These are phyloP conservation scores for Holothuria glaberrima DNA, from an alignment of 35 echinoderm and acorn worm species.

Conservation along the genomic window DNA sequence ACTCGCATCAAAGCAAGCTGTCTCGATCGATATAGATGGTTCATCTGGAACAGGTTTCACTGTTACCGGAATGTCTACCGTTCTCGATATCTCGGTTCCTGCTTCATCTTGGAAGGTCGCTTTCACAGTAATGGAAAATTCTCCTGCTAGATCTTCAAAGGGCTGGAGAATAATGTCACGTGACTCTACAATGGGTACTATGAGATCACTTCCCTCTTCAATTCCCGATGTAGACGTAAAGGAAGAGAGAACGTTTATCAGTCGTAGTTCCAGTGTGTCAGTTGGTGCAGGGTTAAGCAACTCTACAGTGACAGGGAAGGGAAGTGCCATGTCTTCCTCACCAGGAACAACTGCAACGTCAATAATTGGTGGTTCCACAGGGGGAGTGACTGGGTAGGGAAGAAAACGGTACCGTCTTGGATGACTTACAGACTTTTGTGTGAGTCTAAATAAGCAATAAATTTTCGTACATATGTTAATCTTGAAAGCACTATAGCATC, in stretches of 20 bases:
- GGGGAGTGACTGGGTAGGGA: conserved; percentile 5
- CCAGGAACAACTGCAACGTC: neutral
- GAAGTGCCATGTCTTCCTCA: neutral
- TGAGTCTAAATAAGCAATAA: too few relatives aligned
- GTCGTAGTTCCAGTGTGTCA: neutral
- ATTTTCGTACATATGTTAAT: too few relatives aligned
- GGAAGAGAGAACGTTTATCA: neutral
- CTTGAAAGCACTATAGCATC: too few relatives aligned
- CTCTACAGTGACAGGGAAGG: neutral
- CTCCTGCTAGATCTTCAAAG: neutral
- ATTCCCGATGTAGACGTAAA: neutral
- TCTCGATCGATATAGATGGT: neutral
- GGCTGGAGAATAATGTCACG: neutral
- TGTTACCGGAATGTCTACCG: neutral
- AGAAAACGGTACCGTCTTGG: too few relatives aligned
- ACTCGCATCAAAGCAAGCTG: neutral
- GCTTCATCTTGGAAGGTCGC: conserved; percentile 6
- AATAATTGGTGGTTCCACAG: conserved; percentile 8
- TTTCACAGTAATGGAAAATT: neutral
- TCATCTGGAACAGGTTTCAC: neutral
- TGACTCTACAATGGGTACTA: neutral
- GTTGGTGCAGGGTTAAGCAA: conserved; percentile 4
- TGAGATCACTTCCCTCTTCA: neutral
- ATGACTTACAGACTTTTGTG: too few relatives aligned
- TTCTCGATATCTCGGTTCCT: neutral